Evolutionary conservation across 92 coral and sea anemone species (phyloP), one percentile per base, ranked within the genome.

Genomic region (Nematostella vectensis): DNA sequence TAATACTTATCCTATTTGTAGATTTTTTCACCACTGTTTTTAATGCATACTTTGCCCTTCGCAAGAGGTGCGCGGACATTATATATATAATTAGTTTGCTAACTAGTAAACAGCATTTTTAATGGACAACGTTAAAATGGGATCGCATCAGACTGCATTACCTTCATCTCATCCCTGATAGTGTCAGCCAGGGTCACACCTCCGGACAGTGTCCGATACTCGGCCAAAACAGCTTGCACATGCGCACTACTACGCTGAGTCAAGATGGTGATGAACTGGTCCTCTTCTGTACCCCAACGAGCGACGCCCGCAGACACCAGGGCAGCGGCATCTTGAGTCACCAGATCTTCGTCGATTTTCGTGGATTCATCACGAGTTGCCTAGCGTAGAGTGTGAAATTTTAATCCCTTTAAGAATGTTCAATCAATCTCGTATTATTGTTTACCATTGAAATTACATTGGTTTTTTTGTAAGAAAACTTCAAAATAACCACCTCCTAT

Each of bases 271-370:
- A 80, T 80, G 44, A 80, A 74, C 68, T 52, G 68, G 50, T 76
- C 71, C 22, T 80, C 88, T 55, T 81, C 88, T 22, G 88, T 81
- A 10, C 88, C 88, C 82, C 78, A 81, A 27, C 64, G 69, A 66
- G 68, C 73, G 30, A 75, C 80, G 10, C 88, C 88, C 23, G 88
- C 88, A 62, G 74, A 59, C 25, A 66, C 44, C 25, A 74, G 57
- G 1, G 73, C 67, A 13, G 70, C 65, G 19, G 81, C 81, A 47
- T 74, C 81, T 66, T 65, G 63, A 10, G 42, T 61, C 21, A 50
- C 74, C 10, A 19, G 26, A 24, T 52, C 50, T 39, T 66, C 36
- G 28, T 66, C 26, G 17, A 74, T 63, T 17, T 50, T 31, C 11
- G 57, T 26, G 15, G 81, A 58, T 27, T 67, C 81, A 29, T 53